Evolutionary conservation across 1,140 invertebrate species (phyloP), one percentile per base, ranked within the genome.

Genomic region (Platyscapa corneri): DNA sequence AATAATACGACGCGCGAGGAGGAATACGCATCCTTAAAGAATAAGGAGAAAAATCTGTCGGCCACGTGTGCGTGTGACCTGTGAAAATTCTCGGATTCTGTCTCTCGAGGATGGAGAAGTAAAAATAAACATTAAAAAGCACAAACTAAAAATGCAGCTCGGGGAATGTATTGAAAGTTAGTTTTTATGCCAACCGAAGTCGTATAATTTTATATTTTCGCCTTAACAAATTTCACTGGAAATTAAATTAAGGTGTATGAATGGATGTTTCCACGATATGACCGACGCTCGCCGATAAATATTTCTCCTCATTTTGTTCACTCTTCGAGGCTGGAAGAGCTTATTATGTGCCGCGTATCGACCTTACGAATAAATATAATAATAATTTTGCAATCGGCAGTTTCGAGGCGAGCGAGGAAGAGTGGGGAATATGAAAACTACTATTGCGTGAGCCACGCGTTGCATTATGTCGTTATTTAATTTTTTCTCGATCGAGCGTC

Each of bases 391-490:
- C 34, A 72, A 72, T 72, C 18, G 30, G 5, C 49, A 53, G 16
- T 18, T 53, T 53, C 10, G 18, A 18, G 2, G 16, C 16, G 42
- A 18, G 49, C 2, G 16, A 10, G 49, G 49, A 53, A 53, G 49
- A 14, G 16, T 18, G 8, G 18, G 2, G 16, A 53, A 42, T 27
- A 60, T 60, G 2, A 60, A 60, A 27, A 60, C 18, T 60, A 27
- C 27, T 60, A 14, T 27, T 27, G 0, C 6, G 49, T 53, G 49
- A 53, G 49, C 8, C 18, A 12, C 27, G 23, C 3, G 27, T 60
- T 74, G 70, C 42, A 74, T 42, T 42, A 74, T 74, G 23, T 74
- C 27, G 67, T 42, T 42, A 74, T 42, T 74, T 74, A 74, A 39
- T 74, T 76, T 53, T 1, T 32, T 32, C 12, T 18, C n/a, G 49